Evolutionary conservation across 2,797 vertebrate genomes (phyloP).

Genomic region (Epinephelus malabaricus): DNA sequence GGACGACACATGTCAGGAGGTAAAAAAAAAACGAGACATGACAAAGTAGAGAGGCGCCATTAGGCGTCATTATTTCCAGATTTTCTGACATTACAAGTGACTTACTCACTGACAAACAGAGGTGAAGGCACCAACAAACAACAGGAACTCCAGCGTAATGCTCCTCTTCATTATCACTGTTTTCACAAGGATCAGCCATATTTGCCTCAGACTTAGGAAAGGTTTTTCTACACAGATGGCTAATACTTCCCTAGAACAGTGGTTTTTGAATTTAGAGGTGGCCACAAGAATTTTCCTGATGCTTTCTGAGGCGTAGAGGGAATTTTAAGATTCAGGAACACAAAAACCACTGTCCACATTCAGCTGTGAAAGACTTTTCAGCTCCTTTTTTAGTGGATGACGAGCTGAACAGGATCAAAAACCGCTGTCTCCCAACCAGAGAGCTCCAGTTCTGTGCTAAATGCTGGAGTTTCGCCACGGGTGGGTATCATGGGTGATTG

Average conservation of each 20-base stretch:
- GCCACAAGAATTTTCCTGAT: constrained; percentile 11
- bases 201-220: constrained; percentile 64
- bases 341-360: background rate
- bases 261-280: constrained; percentile 26
- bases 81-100: constrained; percentile 42
- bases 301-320: background rate
- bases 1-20: background rate
- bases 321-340: background rate
- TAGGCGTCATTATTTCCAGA: constrained; percentile 38
- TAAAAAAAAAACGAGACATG: background rate
- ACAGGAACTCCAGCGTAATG: constrained; percentile 53
- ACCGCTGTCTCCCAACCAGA: background rate
- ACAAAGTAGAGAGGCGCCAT: constrained; percentile 21
- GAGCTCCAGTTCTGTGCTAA: constrained; percentile 25
- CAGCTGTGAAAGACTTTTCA: background rate
- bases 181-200: constrained; percentile 68
- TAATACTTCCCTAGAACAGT: constrained; percentile 51
- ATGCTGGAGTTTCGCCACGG: constrained; percentile 33
- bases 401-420: constrained; percentile 5
- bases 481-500: constrained; percentile 60
- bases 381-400: background rate
- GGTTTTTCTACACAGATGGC: constrained; percentile 72
- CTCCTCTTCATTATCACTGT: constrained; percentile 67
- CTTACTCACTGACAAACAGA: constrained; percentile 55
- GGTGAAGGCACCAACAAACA: constrained; percentile 62